These are phyloP conservation scores for Cyanoderma ruficeps DNA, from an alignment of 2,113 vertebrate genomes.

Conservation along the genomic window DNA sequence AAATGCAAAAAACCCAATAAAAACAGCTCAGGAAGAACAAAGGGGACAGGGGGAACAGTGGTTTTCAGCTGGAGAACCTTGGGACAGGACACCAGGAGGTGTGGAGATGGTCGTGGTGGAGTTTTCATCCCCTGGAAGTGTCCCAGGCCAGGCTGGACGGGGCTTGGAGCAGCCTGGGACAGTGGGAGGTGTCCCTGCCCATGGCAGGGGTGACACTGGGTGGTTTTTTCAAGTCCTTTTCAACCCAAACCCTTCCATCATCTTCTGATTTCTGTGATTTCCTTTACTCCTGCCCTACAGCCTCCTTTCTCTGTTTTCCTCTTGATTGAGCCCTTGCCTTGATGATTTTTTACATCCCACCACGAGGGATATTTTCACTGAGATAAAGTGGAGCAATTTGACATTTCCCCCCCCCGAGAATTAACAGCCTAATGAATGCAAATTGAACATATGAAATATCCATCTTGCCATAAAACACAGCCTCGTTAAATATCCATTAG, in stretches of 20 bases:
- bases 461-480: constrained; percentile 25
- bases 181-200: background rate
- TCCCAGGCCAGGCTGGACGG: fast-evolving
- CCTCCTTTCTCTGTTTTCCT: background rate
- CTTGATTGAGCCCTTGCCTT: background rate
- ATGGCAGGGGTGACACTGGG: background rate
- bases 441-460: constrained; percentile 4
- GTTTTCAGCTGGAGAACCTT: background rate
- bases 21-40: background rate
- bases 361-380: background rate
- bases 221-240: background rate
- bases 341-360: background rate
- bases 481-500: constrained; percentile 30
- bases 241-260: background rate
- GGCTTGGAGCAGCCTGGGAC: background rate
- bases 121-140: background rate
- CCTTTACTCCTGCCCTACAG: background rate
- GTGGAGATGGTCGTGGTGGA: background rate
- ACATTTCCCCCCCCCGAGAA: background rate
- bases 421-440: constrained; percentile 41
- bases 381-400: background rate
- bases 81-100: background rate
- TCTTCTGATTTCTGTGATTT: background rate
- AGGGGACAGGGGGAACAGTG: background rate
- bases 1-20: too few species aligned